Evolutionary conservation across 1,140 invertebrate genomes (phyloP), one percentile per base, ranked within the genome.

Genomic region (Cardiocondyla obscurior): DNA sequence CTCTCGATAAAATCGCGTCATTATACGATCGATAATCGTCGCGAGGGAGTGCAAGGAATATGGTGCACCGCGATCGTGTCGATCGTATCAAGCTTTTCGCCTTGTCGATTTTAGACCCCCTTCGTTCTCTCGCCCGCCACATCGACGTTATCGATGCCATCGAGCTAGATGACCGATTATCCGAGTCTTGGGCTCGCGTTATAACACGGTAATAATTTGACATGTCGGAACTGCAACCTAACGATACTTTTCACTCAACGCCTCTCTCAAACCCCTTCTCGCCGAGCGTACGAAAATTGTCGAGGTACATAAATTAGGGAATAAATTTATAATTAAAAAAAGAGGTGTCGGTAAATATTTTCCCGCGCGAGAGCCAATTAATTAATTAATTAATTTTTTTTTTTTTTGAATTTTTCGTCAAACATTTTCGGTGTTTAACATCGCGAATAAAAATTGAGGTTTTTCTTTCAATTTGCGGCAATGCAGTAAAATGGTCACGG

Each of bases 81-180:
- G 55, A 36, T 62, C 19, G 58, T 62, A 62, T 62, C 60, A 42
- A 81, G 30, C 39, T 81, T 44, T 55, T n/a, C 64, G 49, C 33
- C 64, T 70, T 46, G 62, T 69, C 46, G 46, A 6, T 39, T 60
- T 53, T 53, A 28, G 44, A 69, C 46, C 64, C 16, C 64, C 51
- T 81, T 12, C 65, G 39, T 76, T n/a, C 72, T 76, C 46, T 72
- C 28, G 22, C 51, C 74, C 30, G n/a, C 25, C 22, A 14, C 22
- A 57, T 81, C 57, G 16, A 72, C 51, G 49, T 67, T n/a, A 82
- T 82, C 46, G 67, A 82, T 65, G 55, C 62, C 64, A 72, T 84
- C 83, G 33, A 57, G 25, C 58, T 19, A 22, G 28, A 25, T 60
- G 76, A 81, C 60, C 49, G 74, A 81, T 84, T 55, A 70, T 55